phyloP scores from a whole-genome alignment of 2,113 vertebrate genomes.

The Tupaia chinensis region DNA sequence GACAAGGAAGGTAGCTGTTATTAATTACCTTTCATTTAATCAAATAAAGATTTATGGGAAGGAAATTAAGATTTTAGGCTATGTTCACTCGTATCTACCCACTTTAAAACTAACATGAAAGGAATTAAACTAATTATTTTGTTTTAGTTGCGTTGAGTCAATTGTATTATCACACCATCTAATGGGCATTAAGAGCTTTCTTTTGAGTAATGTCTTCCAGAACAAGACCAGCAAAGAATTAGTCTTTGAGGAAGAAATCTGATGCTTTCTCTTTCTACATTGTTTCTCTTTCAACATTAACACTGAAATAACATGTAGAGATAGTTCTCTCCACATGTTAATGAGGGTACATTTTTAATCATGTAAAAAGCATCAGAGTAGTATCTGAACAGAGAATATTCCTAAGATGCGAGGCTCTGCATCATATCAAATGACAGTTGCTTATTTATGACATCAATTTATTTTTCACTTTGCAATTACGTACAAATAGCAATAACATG shows the following conservation, averaged over 20 bases:
- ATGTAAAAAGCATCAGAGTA: constrained; percentile 67
- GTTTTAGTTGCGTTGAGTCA: neutral
- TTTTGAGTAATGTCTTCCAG: neutral
- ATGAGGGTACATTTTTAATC: constrained; percentile 83
- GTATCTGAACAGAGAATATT: constrained; percentile 71
- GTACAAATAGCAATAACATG: constrained; percentile 87
- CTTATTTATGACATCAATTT: constrained; percentile 89
- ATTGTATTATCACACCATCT: neutral
- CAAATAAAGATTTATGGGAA: neutral
- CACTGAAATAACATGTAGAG: neutral
- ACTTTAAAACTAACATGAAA: neutral
- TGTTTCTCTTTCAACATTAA: neutral
- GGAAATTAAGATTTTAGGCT: neutral
- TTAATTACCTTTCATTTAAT: constrained; percentile 9
- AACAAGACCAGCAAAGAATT: neutral
- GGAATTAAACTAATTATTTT: neutral
- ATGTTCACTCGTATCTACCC: neutral
- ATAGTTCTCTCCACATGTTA: constrained; percentile 44
- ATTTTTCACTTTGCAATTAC: constrained; percentile 88
- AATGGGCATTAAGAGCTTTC: neutral
- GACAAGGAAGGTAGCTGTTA: neutral
- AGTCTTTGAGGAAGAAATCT: neutral
- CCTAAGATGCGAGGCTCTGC: constrained; percentile 73
- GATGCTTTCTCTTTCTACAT: neutral
- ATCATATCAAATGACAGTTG: constrained; percentile 83